A percentile compares a stretch with the other conserved stretches of the same genome.
These are phyloP conservation scores for Lasioglossum leucozonium DNA, from an alignment of 2,888 invertebrate genomes.

Conservation along the genomic window DNA sequence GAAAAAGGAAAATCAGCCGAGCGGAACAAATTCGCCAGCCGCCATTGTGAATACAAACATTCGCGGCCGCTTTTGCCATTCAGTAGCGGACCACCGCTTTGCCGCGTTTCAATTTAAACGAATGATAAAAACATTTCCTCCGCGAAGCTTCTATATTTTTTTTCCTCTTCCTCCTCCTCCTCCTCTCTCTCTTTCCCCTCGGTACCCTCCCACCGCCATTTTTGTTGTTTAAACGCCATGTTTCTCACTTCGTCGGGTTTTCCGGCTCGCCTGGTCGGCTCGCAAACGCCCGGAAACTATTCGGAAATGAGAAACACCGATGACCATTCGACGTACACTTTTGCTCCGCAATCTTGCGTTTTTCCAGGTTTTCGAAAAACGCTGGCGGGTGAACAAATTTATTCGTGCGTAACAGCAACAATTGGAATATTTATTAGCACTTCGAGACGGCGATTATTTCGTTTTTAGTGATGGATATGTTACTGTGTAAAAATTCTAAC, in stretches of 20 bases:
- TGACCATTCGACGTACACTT: slow-evolving; percentile 33
- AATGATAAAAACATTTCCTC: slow-evolving; percentile 54
- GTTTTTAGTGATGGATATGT: background rate
- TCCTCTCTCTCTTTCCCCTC: background rate
- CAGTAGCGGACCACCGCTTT: slow-evolving; percentile 19
- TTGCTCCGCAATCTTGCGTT: slow-evolving; percentile 1
- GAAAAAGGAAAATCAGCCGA: slow-evolving; percentile 7
- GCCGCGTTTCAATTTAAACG: slow-evolving; percentile 56
- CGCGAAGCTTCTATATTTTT: slow-evolving; percentile 1
- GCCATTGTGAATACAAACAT: slow-evolving; percentile 35
- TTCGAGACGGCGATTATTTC: background rate
- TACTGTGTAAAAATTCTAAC: background rate
- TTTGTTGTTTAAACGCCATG: slow-evolving; percentile 50
- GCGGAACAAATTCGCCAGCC: slow-evolving; percentile 33
- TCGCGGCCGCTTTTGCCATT: slow-evolving; percentile 35
- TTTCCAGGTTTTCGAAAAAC: background rate
- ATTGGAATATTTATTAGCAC: background rate
- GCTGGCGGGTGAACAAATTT: background rate
- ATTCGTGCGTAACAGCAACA: background rate
- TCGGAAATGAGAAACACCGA: slow-evolving; percentile 43
- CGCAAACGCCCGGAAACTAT: slow-evolving; percentile 57
- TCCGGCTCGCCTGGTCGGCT: slow-evolving; percentile 39
- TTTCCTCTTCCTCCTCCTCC: background rate
- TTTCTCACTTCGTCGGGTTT: slow-evolving; percentile 62
- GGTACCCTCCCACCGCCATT: background rate